A percentile compares a stretch with the other conserved stretches of the same genome.
These are phyloP conservation scores for Azemiops feae DNA, from an alignment of 2,113 vertebrate species.

Conservation along the genomic window DNA sequence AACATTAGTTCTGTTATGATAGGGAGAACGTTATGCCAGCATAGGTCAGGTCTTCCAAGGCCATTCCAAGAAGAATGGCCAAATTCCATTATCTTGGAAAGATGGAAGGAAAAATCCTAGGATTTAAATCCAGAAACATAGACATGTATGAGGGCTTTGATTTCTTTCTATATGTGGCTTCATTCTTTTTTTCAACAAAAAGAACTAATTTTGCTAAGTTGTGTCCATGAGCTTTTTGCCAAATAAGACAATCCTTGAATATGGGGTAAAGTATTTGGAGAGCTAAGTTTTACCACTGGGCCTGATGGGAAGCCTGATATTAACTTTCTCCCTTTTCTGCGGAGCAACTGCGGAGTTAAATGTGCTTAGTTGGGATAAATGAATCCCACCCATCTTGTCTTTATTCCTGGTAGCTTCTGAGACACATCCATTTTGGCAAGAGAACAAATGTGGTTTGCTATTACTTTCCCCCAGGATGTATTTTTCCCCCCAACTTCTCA, in stretches of 20 bases:
- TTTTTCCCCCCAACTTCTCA: not conserved
- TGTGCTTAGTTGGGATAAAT: not conserved
- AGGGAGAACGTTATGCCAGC: not conserved
- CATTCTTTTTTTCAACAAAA: not conserved
- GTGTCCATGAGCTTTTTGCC: not conserved
- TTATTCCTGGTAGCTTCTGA: not conserved
- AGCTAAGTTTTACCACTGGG: not conserved
- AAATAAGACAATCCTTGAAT: not conserved
- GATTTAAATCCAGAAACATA: not conserved
- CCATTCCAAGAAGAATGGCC: not conserved
- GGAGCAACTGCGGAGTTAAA: not conserved
- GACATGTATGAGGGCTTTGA: not conserved
- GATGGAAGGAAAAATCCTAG: not conserved
- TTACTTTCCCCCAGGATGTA: not conserved
- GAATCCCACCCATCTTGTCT: not conserved
- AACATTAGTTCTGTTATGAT: not conserved
- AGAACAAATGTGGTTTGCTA: not conserved
- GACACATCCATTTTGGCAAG: not conserved
- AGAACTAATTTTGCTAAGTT: not conserved
- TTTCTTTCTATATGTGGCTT: not conserved
- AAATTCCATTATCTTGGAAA: not conserved
- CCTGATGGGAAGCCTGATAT: not conserved
- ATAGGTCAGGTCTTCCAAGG: not conserved
- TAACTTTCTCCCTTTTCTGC: not conserved
- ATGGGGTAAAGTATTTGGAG: not conserved